Evolutionary conservation across 1,140 invertebrate species (phyloP), one percentile per base, ranked within the genome.

Genomic region (Dendroctonus ponderosae): DNA sequence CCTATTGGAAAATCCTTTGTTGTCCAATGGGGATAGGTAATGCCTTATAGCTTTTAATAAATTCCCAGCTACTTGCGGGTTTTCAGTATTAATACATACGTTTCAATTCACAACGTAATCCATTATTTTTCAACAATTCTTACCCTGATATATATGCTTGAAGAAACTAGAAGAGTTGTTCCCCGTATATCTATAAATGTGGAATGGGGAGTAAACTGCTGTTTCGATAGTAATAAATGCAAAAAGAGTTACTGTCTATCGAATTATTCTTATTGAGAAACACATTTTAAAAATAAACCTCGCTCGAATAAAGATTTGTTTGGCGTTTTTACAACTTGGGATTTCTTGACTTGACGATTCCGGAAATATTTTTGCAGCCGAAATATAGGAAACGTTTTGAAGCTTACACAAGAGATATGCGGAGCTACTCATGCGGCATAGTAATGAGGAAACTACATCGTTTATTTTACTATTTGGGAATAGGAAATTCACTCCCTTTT

Each of bases 321-420:
- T 63, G 42, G n/a, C 39, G 26, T 37, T 51, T 63, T 48, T 38
- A 38, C 15, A 50, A 54, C 42, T 63, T 14, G 46, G n/a, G 50
- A 63, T 63, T 53, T 63, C 61, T 63, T 56, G 42, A 46, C 42
- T 63, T 56, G 61, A 44, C 61, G 43, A 54, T 63, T 63, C 50
- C 26, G 26, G 61, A 63, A 54, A 63, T 63, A 63, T 63, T 54
- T 63, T 54, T 63, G 61, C 50, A 54, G 48, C 50, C 61, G 52
- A 56, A 63, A 62, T 62, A 62, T 62, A 41, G 60, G 38, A 62
- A 62, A 53, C 61, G 61, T 63, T 63, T 63, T 63, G 40, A 63
- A 54, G 41, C 43, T 54, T 37, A 63, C 60, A 46, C 49, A 44
- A 54, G 61, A 54, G 50, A 63, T 54, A 53, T 50, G 52, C 61